phyloP scores from a whole-genome alignment of 1,140 invertebrate species.

The Linepithema humile region DNA sequence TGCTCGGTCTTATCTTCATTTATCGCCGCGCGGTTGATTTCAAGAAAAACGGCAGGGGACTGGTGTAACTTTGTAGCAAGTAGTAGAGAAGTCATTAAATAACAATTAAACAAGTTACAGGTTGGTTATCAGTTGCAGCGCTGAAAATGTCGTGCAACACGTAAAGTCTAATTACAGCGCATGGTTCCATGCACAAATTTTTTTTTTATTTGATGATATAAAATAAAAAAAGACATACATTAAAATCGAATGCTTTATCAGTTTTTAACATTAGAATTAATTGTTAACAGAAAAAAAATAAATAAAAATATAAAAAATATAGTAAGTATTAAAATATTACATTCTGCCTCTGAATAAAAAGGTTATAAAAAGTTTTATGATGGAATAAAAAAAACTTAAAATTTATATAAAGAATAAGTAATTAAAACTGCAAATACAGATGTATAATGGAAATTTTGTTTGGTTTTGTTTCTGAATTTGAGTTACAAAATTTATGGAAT shows the following conservation, averaged over 20 bases:
- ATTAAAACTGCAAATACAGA: too few relatives aligned
- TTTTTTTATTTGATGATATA: not conserved
- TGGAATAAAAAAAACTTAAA: too few relatives aligned
- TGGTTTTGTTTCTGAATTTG: too few relatives aligned
- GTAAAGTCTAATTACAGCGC: not conserved
- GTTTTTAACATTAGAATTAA: not conserved
- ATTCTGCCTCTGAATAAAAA: not conserved
- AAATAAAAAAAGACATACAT: not conserved
- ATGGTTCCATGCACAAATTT: not conserved
- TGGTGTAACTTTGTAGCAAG: not conserved
- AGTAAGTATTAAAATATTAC: not conserved
- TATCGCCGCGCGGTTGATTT: not conserved
- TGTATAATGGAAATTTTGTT: too few relatives aligned
- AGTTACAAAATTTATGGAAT: not conserved
- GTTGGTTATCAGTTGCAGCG: not conserved
- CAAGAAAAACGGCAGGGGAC: not conserved
- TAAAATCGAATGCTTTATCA: not conserved
- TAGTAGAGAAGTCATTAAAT: conserved; percentile 17
- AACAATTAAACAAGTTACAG: conserved; percentile 37
- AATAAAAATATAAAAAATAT: not conserved
- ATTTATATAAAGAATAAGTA: too few relatives aligned
- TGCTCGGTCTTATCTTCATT: not conserved
- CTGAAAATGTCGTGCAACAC: conserved; percentile 12
- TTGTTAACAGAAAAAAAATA: not conserved
- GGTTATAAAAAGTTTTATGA: too few relatives aligned